Conservation (phyloP, 1,140 invertebrate species). For the Zaprionus inermis region DNA sequence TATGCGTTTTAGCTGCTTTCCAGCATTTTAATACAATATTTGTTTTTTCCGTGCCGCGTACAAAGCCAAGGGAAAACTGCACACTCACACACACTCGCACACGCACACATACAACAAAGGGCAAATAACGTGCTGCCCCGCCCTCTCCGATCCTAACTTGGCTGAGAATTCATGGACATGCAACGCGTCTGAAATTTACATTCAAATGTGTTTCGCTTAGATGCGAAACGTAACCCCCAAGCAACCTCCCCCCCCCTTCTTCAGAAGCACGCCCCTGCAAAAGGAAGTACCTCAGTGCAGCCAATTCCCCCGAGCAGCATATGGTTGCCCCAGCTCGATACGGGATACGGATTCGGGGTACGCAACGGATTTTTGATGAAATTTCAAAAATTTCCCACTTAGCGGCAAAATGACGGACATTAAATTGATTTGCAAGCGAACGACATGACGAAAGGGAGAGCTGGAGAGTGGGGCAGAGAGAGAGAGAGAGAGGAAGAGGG, state of each 20-base stretch:
- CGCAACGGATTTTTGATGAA: conserved; percentile 82
- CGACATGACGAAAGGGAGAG: conserved; percentile 79
- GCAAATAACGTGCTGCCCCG: conserved; percentile 45
- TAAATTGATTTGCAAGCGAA: conserved; percentile 84
- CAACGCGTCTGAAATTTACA: conserved; percentile 81
- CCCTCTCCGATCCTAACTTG: background rate
- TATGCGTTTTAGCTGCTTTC: conserved; percentile 84
- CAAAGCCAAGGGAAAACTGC: conserved; percentile 33
- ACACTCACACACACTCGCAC: conserved; percentile 21
- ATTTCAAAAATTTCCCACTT: conserved; percentile 83
- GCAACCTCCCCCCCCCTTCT: background rate
- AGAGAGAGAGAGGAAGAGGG: background rate
- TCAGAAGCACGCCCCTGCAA: background rate
- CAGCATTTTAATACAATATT: conserved; percentile 84
- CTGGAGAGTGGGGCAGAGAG: background rate
- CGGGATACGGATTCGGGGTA: conserved; percentile 4
- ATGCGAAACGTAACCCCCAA: conserved; percentile 52
- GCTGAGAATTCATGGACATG: conserved; percentile 80
- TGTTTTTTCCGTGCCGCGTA: conserved; percentile 58
- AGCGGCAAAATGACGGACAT: conserved; percentile 82
- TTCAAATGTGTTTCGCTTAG: conserved; percentile 83
- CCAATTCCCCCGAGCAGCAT: conserved; percentile 79
- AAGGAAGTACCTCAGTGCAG: conserved; percentile 68
- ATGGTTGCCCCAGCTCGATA: conserved; percentile 49
- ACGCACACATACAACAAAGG: conserved; percentile 46